Base-by-base conservation (phyloP, 2,797 vertebrate species). In the Falco biarmicus region DNA sequence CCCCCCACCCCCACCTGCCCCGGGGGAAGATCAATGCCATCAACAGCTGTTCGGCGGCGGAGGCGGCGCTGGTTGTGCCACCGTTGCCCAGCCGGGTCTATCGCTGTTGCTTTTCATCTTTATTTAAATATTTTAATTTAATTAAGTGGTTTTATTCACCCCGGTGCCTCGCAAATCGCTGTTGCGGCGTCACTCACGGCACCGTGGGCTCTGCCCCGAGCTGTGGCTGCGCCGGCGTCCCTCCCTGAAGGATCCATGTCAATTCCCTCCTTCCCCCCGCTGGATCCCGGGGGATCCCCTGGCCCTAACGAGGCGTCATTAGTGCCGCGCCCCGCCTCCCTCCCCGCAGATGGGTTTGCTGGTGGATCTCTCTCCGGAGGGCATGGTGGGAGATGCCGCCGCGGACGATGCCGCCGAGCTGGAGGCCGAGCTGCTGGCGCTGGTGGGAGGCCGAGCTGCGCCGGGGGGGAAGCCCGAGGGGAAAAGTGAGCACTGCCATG, bases 391-490 rank as follows among this genome's bases (percentile, higher is more conserved):
- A 34, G 97, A 98, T 1, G 98, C 98, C 0, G 98, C 99, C 7
- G 79, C 87, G 34, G 95, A 97, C 4, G 97, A 97, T 6, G 77
- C 97, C 5, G 98, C 98, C 5, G 99, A 98, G 18, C 97, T 99
- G 94, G 99, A 99, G 92, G 98, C 99, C 6, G 99, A 99, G 96
- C 98, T 99, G 75, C 93, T 99, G 87, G 98, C 97, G 32, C 97
- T 99, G 81, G 97, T 99, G 43, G 99, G 99, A 45, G 98, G 91
- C 21, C 97, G 81, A 89, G 75, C 98, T 13, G 98, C 97, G n/a
- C 97, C 97, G 57, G 98, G 98, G 83, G 95, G 95, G 57, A 98
- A 98, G 43, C 98, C 98, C 41, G 98, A 86, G 98, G 98, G 98
- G 98, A 97, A 98, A 98, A 92, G 98, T 98, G 65, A 97, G 22